Conservation (phyloP, 2,113 vertebrate genomes). For the Cyprinodon tularosa region DNA sequence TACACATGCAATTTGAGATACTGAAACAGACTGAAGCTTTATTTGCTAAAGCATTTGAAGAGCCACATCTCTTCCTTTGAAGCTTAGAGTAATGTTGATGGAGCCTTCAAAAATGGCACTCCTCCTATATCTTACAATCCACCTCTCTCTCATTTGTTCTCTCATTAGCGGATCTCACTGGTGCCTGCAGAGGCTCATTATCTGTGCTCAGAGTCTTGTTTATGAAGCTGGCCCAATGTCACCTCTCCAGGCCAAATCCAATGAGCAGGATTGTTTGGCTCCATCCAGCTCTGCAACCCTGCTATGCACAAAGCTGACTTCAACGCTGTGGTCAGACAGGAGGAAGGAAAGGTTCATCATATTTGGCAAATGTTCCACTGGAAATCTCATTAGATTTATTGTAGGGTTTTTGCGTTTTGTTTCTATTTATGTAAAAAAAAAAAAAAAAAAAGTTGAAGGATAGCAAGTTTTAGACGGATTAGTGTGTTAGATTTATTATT, state of each 20-base stretch:
- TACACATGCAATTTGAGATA: neutral
- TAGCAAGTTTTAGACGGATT: too few relatives aligned
- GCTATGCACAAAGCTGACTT: neutral
- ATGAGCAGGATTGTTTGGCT: neutral
- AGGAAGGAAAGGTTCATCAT: neutral
- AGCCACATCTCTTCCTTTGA: neutral
- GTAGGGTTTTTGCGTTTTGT: too few relatives aligned
- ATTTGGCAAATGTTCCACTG: too few relatives aligned
- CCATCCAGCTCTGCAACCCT: neutral
- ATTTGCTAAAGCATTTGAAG: too few relatives aligned
- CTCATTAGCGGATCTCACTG: neutral
- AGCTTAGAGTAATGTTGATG: neutral
- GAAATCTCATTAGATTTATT: too few relatives aligned
- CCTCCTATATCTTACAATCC: neutral
- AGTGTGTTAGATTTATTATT: too few relatives aligned
- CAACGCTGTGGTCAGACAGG: neutral
- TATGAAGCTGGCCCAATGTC: neutral
- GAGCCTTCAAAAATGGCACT: too few relatives aligned
- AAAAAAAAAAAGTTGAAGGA: too few relatives aligned
- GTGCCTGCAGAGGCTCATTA: neutral
- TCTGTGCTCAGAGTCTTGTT: neutral
- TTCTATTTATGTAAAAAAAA: too few relatives aligned
- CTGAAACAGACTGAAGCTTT: neutral
- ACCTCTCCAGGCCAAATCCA: neutral
- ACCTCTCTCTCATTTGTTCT: neutral